These are phyloP conservation scores for Ormyrus thymus DNA, from an alignment of 2,888 invertebrate genomes.

Conservation along the genomic window DNA sequence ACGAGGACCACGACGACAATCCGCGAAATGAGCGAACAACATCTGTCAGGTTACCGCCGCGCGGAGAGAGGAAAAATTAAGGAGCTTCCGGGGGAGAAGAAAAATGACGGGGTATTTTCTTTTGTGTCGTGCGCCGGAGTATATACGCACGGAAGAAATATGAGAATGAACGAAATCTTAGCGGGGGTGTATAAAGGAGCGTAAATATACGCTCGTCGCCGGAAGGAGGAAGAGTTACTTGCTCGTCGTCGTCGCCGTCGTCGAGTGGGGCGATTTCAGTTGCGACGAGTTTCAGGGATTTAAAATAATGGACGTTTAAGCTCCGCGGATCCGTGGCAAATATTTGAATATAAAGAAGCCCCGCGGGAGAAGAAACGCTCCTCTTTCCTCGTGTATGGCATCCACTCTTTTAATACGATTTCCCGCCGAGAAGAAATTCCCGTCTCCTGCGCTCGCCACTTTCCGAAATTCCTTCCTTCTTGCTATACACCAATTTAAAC, in stretches of 20 bases:
- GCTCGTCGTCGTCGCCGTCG: not conserved
- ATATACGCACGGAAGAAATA: conserved; percentile 12
- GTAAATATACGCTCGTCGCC: conserved; percentile 23
- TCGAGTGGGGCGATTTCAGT: not conserved
- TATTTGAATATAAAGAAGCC: conserved; percentile 26
- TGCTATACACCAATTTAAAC: no score
- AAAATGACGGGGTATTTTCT: conserved; percentile 20
- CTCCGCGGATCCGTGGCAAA: conserved; percentile 25
- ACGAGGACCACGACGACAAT: conserved; percentile 37
- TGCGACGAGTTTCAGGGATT: not conserved
- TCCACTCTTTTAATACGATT: not conserved
- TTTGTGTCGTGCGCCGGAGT: not conserved
- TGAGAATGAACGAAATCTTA: conserved; percentile 41
- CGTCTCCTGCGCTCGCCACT: not conserved
- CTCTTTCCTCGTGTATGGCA: not conserved
- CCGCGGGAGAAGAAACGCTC: not conserved
- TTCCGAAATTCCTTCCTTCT: not conserved
- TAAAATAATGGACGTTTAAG: conserved; percentile 36
- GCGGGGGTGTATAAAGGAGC: conserved; percentile 29
- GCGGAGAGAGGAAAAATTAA: conserved; percentile 37
- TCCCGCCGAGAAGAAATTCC: no score
- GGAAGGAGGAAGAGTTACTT: not conserved
- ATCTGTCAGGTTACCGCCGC: conserved; percentile 39
- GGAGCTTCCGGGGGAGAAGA: conserved; percentile 24
- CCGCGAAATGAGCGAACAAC: conserved; percentile 53